Base-by-base conservation (phyloP, 2,888 invertebrate species). In the Yponomeuta evonymella region DNA sequence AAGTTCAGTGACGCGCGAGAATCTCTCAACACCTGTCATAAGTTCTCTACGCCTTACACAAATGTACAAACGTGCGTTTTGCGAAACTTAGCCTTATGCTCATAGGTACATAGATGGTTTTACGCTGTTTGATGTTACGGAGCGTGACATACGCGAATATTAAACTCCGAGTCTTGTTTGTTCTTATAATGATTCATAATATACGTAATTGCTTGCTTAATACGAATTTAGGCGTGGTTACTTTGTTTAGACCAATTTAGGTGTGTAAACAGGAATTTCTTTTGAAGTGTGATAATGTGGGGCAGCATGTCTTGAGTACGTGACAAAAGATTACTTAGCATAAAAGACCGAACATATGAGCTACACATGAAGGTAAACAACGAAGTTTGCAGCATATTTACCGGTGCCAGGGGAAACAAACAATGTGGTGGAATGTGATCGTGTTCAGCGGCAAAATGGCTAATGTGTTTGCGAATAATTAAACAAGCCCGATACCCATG, bases 1-100 rank as follows among this genome's bases (percentile, higher is more conserved):
- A 78, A 77, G 75, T 78, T 77, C 77, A 78, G 77, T 77, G 76
- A 71, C 73, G 71, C 67, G 69, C 69, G 66, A 64, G 73, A 74
- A 74, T 72, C 72, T 73, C 73, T 73, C 73, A 68, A 71, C 67
- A 67, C 67, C 67, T 67, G 67, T 67, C 67, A 67, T 30, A 15
- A 66, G 30, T 67, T 67, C 65, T 65, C 51, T 15, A 1, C 67
- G 43, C 67, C 36, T 43, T 43, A 33, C 15, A 67, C 30, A 36
- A 36, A 67, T 67, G 12, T 67, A 67, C 36, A 36, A 4, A 67
- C 43, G 29, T 3, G 23, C 65, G 30, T 30, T 33, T 30, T 11
- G 65, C 29, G 29, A 65, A 23, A 30, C 33, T 30, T 4, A 29
- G 30, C 33, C 30, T 30, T 30, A 65, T 33, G 30, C 65, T 30